Conservation (phyloP, 1,140 invertebrate genomes). For the Diplogasteroides magnus region DNA sequence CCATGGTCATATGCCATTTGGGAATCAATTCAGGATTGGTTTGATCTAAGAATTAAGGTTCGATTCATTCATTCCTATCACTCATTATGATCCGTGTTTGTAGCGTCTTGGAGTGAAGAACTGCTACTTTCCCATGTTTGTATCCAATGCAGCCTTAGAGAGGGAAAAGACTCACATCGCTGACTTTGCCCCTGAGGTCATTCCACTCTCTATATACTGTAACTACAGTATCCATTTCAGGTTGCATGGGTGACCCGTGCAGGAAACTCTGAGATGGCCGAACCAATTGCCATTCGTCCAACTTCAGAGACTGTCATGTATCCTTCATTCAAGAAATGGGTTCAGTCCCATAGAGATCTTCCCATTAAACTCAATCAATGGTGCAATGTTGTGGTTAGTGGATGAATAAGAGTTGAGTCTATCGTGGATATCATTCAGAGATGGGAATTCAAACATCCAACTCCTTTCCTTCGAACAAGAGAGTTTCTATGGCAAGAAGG, state of each 20-base stretch:
- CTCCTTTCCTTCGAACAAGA: conserved; percentile 90
- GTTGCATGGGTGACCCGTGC: conserved; percentile 98
- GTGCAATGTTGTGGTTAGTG: conserved; percentile 86
- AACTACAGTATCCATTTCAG: neutral
- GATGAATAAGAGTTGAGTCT: neutral
- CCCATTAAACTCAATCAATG: conserved; percentile 95
- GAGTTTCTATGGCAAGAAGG: conserved; percentile 99
- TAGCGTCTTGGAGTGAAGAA: conserved; percentile 82
- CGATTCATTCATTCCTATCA: neutral
- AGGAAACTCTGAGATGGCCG: conserved; percentile 82
- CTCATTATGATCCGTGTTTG: neutral
- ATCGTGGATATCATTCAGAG: conserved; percentile 62
- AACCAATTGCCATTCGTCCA: conserved; percentile 94
- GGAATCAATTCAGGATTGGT: conserved; percentile 80
- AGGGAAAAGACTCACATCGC: conserved; percentile 92
- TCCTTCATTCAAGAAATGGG: conserved; percentile 93
- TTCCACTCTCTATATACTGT: neutral
- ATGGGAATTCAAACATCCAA: conserved; percentile 99
- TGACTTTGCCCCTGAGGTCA: conserved; percentile 87
- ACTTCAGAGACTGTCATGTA: conserved; percentile 99
- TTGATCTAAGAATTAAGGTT: conserved; percentile 77
- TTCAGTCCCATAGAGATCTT: conserved; percentile 92
- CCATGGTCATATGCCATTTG: conserved; percentile 93
- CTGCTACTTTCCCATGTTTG: conserved; percentile 97
- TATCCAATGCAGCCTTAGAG: conserved; percentile 79